phyloP scores from a whole-genome alignment of 1,140 invertebrate species.

The Doryteuthis pealeii region DNA sequence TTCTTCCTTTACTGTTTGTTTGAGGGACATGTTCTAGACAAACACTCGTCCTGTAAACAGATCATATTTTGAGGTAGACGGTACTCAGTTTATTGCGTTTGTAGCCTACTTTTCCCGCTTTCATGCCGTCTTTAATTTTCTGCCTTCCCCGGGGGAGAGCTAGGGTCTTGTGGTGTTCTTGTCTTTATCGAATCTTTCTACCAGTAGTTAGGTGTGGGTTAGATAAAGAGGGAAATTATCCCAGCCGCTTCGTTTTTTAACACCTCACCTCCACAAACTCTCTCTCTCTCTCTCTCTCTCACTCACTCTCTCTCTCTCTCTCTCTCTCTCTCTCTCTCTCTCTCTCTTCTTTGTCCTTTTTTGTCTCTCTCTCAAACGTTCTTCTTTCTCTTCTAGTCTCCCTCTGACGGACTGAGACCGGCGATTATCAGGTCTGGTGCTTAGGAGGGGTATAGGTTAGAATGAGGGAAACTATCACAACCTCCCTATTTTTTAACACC shows the following conservation, averaged over 20 bases:
- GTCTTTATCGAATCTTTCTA: neutral
- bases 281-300: neutral
- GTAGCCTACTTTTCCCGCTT: neutral
- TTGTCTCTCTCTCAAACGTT: neutral
- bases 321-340: neutral
- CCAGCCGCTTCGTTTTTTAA: neutral
- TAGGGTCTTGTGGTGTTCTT: slow-evolving; percentile 5
- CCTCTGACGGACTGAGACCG: neutral
- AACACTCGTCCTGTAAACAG: no score
- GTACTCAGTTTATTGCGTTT: no score
- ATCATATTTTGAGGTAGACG: no score
- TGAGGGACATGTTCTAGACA: no score
- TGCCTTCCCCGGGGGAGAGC: neutral
- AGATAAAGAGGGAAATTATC: neutral
- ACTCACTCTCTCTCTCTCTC: neutral
- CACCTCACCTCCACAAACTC: neutral
- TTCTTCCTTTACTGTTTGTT: no score
- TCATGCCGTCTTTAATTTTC: neutral
- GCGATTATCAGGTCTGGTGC: neutral
- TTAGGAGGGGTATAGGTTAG: no score
- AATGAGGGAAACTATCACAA: neutral
- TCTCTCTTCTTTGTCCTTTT: neutral
- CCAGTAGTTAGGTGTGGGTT: no score
- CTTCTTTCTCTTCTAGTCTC: neutral
- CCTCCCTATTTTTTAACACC: neutral